Percentiles rank a stretch among this genome's conserved stretches.
phyloP scores from a whole-genome alignment of 1,140 invertebrate species.

The Anastrepha ludens region DNA sequence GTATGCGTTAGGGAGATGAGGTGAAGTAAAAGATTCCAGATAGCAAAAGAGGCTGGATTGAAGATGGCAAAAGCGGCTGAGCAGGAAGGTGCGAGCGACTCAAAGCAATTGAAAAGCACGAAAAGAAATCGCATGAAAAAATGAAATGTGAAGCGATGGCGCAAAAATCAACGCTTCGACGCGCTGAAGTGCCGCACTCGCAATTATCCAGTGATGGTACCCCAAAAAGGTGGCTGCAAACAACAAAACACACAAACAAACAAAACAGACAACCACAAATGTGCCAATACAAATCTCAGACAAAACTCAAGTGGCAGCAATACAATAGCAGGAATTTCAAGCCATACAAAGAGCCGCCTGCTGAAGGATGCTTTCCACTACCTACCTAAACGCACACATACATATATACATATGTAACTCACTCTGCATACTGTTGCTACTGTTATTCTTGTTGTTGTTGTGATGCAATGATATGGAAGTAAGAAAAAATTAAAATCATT shows the following conservation, averaged over 20 bases:
- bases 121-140: neutral
- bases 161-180: slow-evolving; percentile 38
- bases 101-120: neutral
- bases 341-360: neutral
- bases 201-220: slow-evolving; percentile 35
- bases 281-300: slow-evolving; percentile 48
- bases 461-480: slow-evolving; percentile 46
- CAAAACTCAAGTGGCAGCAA: slow-evolving; percentile 10
- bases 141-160: slow-evolving; percentile 3
- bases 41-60: neutral
- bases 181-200: slow-evolving; percentile 35
- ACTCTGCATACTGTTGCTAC: neutral
- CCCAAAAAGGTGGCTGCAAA: slow-evolving; percentile 10
- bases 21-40: no score
- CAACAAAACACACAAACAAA: neutral
- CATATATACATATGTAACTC: neutral
- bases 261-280: slow-evolving; percentile 37
- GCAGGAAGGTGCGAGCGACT: neutral
- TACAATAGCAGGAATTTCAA: slow-evolving; percentile 25
- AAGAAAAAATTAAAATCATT: slow-evolving; percentile 47
- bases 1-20: no score
- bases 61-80: neutral
- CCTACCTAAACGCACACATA: neutral
- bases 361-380: slow-evolving; percentile 1
- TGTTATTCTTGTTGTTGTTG: slow-evolving; percentile 18